A percentile compares a stretch with the other conserved stretches of the same genome.
Evolutionary conservation across 2,888 invertebrate species (phyloP).

Genomic region (Ophion slaviceki): DNA sequence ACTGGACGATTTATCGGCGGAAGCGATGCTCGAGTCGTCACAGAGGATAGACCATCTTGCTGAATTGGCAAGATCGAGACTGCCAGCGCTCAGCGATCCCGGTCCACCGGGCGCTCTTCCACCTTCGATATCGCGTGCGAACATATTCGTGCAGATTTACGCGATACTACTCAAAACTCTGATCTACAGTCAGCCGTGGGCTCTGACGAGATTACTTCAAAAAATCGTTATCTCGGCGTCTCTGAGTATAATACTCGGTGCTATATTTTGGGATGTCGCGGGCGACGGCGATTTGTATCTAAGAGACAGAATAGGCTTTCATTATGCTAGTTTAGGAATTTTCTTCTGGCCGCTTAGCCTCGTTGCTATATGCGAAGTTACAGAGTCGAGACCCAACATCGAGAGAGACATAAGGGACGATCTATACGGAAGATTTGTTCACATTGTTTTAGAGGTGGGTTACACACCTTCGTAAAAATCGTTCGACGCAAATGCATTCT

Average conservation of each 20-base stretch:
- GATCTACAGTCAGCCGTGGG: constrained; percentile 94
- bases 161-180: constrained; percentile 87
- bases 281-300: constrained; percentile 90
- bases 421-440: constrained; percentile 91
- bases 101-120: constrained; percentile 92
- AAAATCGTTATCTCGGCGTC: constrained; percentile 92
- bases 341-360: constrained; percentile 89
- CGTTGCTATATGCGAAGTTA: constrained; percentile 82
- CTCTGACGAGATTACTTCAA: constrained; percentile 91
- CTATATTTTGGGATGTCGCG: constrained; percentile 94
- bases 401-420: constrained; percentile 92
- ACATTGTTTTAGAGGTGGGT: constrained; percentile 91
- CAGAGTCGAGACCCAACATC: constrained; percentile 85
- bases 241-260: constrained; percentile 93
- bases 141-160: constrained; percentile 88
- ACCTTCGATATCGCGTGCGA: constrained; percentile 87
- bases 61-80: constrained; percentile 90
- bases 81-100: constrained; percentile 87
- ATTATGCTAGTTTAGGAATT: constrained; percentile 92
- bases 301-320: constrained; percentile 93
- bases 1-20: constrained; percentile 95
- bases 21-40: constrained; percentile 97
- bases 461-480: constrained; percentile 1
- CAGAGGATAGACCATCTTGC: constrained; percentile 96
- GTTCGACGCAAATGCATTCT: too few relatives aligned